Base-by-base conservation (phyloP, 2,113 vertebrate genomes). In the Agapornis roseicollis region DNA sequence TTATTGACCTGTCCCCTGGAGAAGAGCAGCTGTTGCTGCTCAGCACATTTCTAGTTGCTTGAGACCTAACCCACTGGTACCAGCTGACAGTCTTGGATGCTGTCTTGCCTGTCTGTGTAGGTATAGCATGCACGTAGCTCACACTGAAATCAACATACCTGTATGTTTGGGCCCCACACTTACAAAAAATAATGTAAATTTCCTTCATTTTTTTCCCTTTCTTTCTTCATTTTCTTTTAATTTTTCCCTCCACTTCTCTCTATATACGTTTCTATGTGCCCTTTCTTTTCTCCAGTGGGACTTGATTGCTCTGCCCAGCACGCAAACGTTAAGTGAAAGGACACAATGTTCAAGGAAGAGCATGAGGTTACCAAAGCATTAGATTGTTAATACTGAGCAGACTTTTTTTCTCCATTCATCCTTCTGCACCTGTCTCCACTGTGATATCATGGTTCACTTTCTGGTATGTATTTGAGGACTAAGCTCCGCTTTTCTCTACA, bases 391-490 rank as follows among this genome's bases (percentile, higher is more conserved):
- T 80, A 35, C 66, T 27, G 27, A 82, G 58, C 63, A 89, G 85
- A 44, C 20, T 47, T 94, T 88, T 84, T 92, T 94, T 70, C 56
- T 92, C 39, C 27, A 10, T 84, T 92, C 92, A 47, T 95, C 27
- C 58, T 85, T 14, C 52, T 81, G 83, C 60, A 83, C n/a, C 80
- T 83, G 80, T 63, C 52, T 89, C 42, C 33, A 25, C 52, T 68
- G 50, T 72, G 73, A 27, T 71, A 47, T 3, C 65, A 47, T 1
- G 5, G 64, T 88, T 94, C 2, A 2, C 83, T 81, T 95, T 85
- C 61, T 94, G 31, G 35, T 83, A 1, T 69, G 22, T 3, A 1
- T 89, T 85, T 76, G 74, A 88, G 53, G 37, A 63, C 61, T 88
- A 83, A 82, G 13, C 18, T 78, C 18, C 24, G 6, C 7, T 72